Evolutionary conservation across 2,113 vertebrate genomes (phyloP), one percentile per base, ranked within the genome.

Genomic region (Alethe diademata): DNA sequence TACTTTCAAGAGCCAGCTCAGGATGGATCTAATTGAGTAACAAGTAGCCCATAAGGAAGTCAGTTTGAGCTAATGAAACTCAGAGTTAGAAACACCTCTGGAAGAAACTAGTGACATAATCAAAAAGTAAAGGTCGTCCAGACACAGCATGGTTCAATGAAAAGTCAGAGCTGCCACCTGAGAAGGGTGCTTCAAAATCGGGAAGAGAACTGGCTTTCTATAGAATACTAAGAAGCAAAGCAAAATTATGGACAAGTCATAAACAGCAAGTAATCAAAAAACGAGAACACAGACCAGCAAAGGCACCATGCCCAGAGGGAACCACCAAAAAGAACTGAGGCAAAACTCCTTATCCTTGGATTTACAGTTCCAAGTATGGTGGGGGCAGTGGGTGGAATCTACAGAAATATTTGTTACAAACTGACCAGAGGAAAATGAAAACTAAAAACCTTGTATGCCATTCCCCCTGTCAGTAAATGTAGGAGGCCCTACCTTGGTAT

Each of bases 381-480:
- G 35, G 8, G 19, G 24, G 5, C 3, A 4, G 24, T 15, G 3
- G 11, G 12, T 13, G 10, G 18, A 42, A 61, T 36, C 15, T 62
- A 57, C 24, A 80, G 42, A 83, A 88, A 54, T 7, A 33, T 19
- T 29, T 0, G 0, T 15, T 50, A 58, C 8, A 40, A 73, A 62
- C 14, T 35, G 26, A 13, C 7, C 58, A 57, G 33, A 57, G 8
- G 5, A 72, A 19, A 88, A 79, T 3, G 15, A 57, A 70, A 62
- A 42, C 12, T 19, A 8, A 61, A 69, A 72, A 6, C 7, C 6
- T 53, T 19, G 14, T 18, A 36, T 6, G 16, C 23, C 42, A n/a
- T 64, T 74, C 14, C 57, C 25, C 6, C 3, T 0, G 3, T 22
- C 8, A 36, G 35, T 35, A 24, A 14, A 60, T 13, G 5, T 4